Conservation (phyloP, 2,113 vertebrate genomes). For the Neotragus moschatus region DNA sequence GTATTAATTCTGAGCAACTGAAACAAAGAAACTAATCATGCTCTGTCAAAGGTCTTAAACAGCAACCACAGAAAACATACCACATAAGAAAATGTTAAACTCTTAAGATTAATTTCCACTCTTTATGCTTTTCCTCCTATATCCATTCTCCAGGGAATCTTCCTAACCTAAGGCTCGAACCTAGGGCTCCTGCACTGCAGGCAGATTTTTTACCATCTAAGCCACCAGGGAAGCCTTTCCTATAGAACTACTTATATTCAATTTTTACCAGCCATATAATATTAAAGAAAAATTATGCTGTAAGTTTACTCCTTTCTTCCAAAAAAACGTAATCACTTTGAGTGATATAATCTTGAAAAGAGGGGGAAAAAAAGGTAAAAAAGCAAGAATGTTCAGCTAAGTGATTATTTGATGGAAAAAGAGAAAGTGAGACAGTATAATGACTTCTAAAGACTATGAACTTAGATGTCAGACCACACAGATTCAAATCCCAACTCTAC, state of each 20-base stretch:
- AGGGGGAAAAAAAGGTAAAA: background rate
- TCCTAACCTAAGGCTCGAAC: background rate
- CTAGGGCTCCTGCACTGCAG: background rate
- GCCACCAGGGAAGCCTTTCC: background rate
- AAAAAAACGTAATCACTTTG: background rate
- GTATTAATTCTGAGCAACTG: background rate
- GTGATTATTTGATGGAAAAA: background rate
- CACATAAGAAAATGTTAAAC: conserved; percentile 7
- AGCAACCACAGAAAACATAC: background rate
- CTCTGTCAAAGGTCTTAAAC: background rate
- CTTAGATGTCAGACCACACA: background rate
- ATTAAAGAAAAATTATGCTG: background rate
- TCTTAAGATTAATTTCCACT: conserved; percentile 1
- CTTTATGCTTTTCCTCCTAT: background rate
- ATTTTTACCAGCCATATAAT: background rate
- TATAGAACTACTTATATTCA: background rate
- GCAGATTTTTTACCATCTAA: background rate
- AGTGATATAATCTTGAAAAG: background rate
- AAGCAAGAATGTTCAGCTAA: background rate
- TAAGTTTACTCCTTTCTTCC: background rate
- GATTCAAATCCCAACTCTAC: background rate
- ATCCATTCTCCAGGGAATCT: background rate
- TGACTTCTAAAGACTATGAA: background rate
- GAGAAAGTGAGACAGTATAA: background rate
- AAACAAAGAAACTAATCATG: background rate